Evolutionary conservation across 2,888 invertebrate genomes (phyloP).

Genomic region (Melieria omissa): DNA sequence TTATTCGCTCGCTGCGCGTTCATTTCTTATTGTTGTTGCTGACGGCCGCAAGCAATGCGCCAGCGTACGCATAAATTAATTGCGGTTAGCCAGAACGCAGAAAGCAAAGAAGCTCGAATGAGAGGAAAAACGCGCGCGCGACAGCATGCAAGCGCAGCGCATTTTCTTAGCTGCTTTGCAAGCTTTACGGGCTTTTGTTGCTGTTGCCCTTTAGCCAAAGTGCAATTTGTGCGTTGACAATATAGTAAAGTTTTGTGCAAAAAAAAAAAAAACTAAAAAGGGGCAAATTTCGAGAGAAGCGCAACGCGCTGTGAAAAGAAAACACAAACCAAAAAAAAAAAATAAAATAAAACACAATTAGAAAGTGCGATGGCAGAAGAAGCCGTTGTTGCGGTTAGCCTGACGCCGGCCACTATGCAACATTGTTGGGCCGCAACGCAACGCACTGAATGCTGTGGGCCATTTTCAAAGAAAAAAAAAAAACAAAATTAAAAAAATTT

Average conservation of each 20-base stretch:
- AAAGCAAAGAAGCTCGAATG: slow-evolving; percentile 2
- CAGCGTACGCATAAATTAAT: slow-evolving; percentile 55
- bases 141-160: too few relatives aligned
- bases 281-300: slow-evolving; percentile 2
- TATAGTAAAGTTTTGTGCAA: slow-evolving; percentile 35
- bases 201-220: not conserved
- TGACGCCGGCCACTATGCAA: too few relatives aligned
- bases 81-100: slow-evolving; percentile 44
- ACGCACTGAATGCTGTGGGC: too few relatives aligned
- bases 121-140: not conserved
- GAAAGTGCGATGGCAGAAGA: not conserved
- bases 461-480: not conserved
- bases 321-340: slow-evolving; percentile 22
- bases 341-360: slow-evolving; percentile 24
- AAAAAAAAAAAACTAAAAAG: slow-evolving; percentile 43
- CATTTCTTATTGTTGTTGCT: not conserved
- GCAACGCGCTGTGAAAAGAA: slow-evolving; percentile 3
- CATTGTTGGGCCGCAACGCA: too few relatives aligned
- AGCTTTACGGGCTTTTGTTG: too few relatives aligned
- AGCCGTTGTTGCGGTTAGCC: not conserved
- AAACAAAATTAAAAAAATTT: slow-evolving; percentile 18
- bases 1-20: slow-evolving; percentile 25
- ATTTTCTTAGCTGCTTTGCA: too few relatives aligned
- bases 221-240: slow-evolving; percentile 25
- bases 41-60: too few relatives aligned